Conservation (phyloP, 2,113 vertebrate genomes). For the Cyphomyrus plagiostoma region DNA sequence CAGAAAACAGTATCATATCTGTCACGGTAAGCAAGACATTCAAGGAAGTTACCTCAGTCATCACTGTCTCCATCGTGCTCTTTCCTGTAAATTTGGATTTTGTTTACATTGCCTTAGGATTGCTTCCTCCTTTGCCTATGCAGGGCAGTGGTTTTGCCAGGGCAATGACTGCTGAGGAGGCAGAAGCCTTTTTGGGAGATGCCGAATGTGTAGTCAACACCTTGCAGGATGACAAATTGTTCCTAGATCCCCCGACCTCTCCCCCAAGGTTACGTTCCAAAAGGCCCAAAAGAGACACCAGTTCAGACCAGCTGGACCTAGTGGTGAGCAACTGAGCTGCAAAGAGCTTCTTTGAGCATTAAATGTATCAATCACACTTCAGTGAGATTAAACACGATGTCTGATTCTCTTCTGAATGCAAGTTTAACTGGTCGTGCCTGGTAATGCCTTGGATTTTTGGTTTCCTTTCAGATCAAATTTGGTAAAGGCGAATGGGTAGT, state of each 20-base stretch:
- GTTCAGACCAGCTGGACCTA: constrained; percentile 78
- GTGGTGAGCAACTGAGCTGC: constrained; percentile 56
- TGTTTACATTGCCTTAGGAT: background rate
- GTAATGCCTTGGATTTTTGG: background rate
- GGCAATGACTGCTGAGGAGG: constrained; percentile 83
- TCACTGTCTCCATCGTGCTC: background rate
- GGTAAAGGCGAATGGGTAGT: constrained; percentile 78
- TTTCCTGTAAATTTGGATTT: background rate
- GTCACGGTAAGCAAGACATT: constrained; percentile 45
- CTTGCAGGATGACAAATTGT: constrained; percentile 79
- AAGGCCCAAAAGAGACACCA: constrained; percentile 75
- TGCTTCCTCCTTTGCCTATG: background rate
- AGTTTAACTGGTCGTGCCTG: background rate
- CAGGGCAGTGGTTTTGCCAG: constrained; percentile 84
- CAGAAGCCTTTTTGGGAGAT: constrained; percentile 79
- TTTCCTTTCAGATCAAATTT: constrained; percentile 76
- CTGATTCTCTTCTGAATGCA: background rate
- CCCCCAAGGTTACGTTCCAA: constrained; percentile 66
- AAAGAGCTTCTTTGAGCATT: background rate
- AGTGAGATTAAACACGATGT: background rate
- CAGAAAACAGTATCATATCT: constrained; percentile 53
- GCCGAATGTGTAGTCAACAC: constrained; percentile 76
- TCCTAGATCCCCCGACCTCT: constrained; percentile 75
- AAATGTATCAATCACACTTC: background rate
- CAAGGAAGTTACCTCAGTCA: constrained; percentile 8